These are phyloP conservation scores for Tipula unca DNA, from an alignment of 2,888 invertebrate species.

Conservation along the genomic window DNA sequence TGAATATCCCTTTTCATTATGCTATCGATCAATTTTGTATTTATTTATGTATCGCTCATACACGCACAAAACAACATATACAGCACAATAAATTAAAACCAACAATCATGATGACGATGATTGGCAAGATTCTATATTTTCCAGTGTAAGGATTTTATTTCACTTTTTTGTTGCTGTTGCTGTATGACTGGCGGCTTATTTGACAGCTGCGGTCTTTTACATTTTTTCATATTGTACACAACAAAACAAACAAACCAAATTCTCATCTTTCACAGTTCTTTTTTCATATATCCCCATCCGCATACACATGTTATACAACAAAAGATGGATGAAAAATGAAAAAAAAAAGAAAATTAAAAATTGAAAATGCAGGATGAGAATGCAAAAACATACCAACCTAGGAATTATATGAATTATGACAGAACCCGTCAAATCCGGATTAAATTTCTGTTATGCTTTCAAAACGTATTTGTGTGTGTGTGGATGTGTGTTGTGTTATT, in stretches of 20 bases:
- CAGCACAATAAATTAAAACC: background rate
- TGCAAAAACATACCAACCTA: background rate
- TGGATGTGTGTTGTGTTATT: too few relatives aligned
- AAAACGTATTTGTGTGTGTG: background rate
- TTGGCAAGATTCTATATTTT: background rate
- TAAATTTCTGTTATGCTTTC: background rate
- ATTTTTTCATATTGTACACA: background rate
- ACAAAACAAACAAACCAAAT: background rate
- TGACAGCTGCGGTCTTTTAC: constrained; percentile 2
- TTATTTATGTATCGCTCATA: background rate
- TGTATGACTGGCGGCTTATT: constrained; percentile 14
- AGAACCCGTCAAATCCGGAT: background rate
- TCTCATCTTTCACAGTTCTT: background rate
- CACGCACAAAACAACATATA: background rate
- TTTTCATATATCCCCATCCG: background rate
- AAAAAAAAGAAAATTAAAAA: background rate
- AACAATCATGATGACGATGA: constrained; percentile 14
- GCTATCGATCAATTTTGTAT: background rate
- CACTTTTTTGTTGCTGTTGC: background rate
- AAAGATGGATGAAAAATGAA: background rate
- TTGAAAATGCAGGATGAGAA: constrained; percentile 8
- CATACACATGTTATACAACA: background rate
- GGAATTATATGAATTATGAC: background rate
- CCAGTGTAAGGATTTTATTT: background rate
- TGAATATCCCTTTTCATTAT: background rate